Evolutionary conservation across 2,113 vertebrate species (phyloP).

Genomic region (Actenoides lindsayi): DNA sequence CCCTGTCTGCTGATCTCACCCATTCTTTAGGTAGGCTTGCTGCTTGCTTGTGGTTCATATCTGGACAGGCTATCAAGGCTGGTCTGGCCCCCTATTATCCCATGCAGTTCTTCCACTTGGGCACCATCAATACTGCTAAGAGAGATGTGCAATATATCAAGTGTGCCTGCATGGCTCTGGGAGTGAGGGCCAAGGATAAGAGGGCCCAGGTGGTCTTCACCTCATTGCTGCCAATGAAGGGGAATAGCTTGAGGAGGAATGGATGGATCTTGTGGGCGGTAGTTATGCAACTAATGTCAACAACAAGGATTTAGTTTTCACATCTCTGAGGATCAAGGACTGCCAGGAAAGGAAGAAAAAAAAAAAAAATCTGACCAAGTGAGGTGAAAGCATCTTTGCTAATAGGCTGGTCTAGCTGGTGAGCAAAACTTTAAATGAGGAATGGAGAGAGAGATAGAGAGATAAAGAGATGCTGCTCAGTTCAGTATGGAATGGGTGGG

Average conservation of each 20-base stretch:
- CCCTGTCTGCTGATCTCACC: neutral
- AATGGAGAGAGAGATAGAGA: no score
- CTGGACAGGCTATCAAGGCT: neutral
- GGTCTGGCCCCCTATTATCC: neutral
- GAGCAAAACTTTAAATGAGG: no score
- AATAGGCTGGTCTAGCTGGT: no score
- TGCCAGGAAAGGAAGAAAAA: no score
- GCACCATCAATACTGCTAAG: neutral
- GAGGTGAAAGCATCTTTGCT: no score
- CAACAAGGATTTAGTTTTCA: neutral
- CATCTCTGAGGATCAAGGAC: no score
- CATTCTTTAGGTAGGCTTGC: neutral
- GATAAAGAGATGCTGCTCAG: no score
- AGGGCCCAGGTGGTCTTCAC: neutral
- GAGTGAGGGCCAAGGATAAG: neutral
- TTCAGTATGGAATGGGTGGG: no score
- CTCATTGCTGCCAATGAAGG: neutral
- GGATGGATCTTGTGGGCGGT: neutral
- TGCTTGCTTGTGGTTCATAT: neutral
- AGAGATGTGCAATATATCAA: neutral
- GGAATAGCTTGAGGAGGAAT: neutral
- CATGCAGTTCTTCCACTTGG: neutral
- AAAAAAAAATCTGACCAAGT: no score
- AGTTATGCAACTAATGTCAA: neutral
- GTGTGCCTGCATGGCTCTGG: neutral